Percentiles rank a stretch among this genome's conserved stretches.
These are phyloP conservation scores for Tetramorium bicarinatum DNA, from an alignment of 2,888 invertebrate genomes.

Conservation along the genomic window DNA sequence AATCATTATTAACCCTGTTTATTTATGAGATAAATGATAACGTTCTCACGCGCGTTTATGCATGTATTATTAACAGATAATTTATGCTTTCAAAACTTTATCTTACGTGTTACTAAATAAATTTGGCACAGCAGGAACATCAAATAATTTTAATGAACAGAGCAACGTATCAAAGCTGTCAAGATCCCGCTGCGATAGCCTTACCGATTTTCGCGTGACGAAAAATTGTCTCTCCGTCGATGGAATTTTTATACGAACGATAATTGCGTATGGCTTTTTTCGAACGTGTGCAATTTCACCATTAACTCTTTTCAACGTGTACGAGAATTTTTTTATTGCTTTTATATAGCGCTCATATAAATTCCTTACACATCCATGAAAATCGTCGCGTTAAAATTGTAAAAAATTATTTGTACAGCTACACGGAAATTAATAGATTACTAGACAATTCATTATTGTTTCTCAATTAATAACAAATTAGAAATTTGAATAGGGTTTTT, in stretches of 20 bases:
- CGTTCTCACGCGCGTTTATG: neutral
- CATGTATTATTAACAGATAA: neutral
- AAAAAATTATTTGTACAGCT: slow-evolving; percentile 10
- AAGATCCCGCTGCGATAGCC: neutral
- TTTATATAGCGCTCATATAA: slow-evolving; percentile 37
- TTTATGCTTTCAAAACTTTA: neutral
- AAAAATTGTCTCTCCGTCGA: slow-evolving; percentile 22
- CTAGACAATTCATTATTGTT: neutral
- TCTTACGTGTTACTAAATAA: neutral
- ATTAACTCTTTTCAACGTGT: slow-evolving; percentile 37
- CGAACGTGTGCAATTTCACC: slow-evolving; percentile 15
- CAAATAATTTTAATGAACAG: slow-evolving; percentile 11
- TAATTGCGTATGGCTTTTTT: slow-evolving; percentile 37
- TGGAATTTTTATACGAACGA: slow-evolving; percentile 48
- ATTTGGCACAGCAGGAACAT: neutral
- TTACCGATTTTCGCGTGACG: neutral
- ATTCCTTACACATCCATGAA: slow-evolving; percentile 17
- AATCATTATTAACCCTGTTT: neutral
- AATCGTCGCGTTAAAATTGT: slow-evolving; percentile 16
- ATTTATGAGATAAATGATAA: neutral
- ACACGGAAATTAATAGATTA: neutral
- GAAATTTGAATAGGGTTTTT: neutral
- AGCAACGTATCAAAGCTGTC: neutral
- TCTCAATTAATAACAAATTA: neutral
- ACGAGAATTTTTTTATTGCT: slow-evolving; percentile 42